Conservation (phyloP, 1,140 invertebrate species). For the Drosophila elegans region DNA sequence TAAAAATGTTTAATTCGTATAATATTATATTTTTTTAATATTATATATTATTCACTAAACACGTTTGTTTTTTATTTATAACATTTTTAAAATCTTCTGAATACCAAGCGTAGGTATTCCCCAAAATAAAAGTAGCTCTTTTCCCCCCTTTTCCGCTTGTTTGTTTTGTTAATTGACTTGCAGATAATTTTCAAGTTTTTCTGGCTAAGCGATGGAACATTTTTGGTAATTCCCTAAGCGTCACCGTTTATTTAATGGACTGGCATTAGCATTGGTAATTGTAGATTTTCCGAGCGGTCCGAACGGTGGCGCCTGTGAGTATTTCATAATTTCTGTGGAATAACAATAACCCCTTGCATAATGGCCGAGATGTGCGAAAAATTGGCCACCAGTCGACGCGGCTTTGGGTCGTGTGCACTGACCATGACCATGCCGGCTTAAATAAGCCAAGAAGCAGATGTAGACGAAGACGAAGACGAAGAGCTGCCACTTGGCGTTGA, state of each 20-base stretch:
- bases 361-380: constrained; percentile 73
- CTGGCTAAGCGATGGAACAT: constrained; percentile 48
- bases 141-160: constrained; percentile 13
- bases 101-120: too few species aligned
- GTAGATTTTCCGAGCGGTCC: constrained; percentile 20
- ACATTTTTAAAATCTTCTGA: not conserved
- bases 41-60: too few species aligned
- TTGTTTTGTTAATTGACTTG: constrained; percentile 43
- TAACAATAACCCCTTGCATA: constrained; percentile 69
- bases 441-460: not conserved
- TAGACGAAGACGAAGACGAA: constrained; percentile 25
- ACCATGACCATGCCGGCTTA: constrained; percentile 77
- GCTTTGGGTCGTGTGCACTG: constrained; percentile 73
- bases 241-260: constrained; percentile 57
- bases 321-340: constrained; percentile 71
- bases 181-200: constrained; percentile 29
- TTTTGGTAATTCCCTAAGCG: constrained; percentile 57
- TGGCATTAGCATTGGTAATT: constrained; percentile 44
- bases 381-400: constrained; percentile 61
- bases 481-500: constrained; percentile 61
- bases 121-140: not conserved
- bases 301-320: constrained; percentile 22
- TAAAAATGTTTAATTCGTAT: too few species aligned
- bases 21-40: too few species aligned
- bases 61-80: too few species aligned